Evolutionary conservation across 2,888 invertebrate genomes (phyloP).

Genomic region (Steinernema hermaphroditum): DNA sequence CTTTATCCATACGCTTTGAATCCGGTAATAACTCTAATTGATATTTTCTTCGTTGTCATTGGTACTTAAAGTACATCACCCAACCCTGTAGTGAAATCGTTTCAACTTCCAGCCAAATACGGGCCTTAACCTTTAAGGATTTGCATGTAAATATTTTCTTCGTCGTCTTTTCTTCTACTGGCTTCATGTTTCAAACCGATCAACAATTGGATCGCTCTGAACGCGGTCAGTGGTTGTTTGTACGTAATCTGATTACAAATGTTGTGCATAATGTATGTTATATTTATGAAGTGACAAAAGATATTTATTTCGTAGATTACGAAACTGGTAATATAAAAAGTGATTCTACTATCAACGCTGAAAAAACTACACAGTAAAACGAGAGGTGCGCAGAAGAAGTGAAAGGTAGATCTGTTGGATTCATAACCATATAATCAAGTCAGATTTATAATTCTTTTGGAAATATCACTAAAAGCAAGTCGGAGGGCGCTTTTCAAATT

Average conservation of each 20-base stretch:
- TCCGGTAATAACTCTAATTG: too few relatives aligned
- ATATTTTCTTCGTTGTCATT: too few relatives aligned
- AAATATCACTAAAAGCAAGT: too few relatives aligned
- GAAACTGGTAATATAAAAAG: not conserved
- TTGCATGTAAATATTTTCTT: not conserved
- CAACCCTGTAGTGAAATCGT: not conserved
- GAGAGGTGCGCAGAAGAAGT: too few relatives aligned
- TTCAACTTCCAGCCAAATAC: constrained; percentile 23
- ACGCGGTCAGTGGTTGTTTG: constrained; percentile 20
- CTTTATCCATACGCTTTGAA: not conserved
- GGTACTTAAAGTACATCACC: not conserved
- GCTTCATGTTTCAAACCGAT: not conserved
- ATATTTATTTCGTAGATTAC: constrained; percentile 16
- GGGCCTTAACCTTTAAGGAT: not conserved
- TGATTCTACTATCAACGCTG: too few relatives aligned
- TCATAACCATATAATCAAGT: too few relatives aligned
- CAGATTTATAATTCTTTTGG: too few relatives aligned
- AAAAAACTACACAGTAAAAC: too few relatives aligned
- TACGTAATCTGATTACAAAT: constrained; percentile 20
- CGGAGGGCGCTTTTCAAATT: too few relatives aligned
- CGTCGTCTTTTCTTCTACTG: not conserved
- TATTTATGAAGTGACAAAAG: constrained; percentile 17
- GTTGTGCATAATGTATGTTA: constrained; percentile 28
- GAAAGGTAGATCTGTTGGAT: too few relatives aligned
- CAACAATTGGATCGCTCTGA: not conserved